Evolutionary conservation across 2,888 invertebrate species (phyloP).

Genomic region (Pomacea canaliculata): DNA sequence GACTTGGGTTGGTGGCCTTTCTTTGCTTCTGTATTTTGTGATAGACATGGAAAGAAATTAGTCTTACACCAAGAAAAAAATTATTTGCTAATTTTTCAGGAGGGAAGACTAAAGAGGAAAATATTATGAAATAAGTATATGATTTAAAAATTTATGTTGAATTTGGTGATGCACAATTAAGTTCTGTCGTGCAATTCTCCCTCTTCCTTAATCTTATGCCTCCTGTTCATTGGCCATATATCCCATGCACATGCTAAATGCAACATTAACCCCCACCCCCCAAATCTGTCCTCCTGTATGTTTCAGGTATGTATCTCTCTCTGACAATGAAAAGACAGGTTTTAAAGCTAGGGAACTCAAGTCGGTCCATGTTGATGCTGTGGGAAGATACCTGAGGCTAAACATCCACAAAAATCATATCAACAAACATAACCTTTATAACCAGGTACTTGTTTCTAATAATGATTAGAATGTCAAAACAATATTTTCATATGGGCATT

Average conservation of each 20-base stretch:
- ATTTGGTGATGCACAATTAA: too few relatives aligned
- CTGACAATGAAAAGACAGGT: conserved; percentile 83
- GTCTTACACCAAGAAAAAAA: too few relatives aligned
- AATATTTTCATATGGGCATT: neutral
- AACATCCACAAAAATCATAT: conserved; percentile 86
- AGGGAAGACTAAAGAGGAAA: too few relatives aligned
- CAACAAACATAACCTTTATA: conserved; percentile 83
- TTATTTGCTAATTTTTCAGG: too few relatives aligned
- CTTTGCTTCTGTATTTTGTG: neutral
- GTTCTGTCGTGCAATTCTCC: too few relatives aligned
- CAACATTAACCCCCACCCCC: too few relatives aligned
- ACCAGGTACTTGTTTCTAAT: conserved; percentile 78
- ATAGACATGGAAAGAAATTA: neutral
- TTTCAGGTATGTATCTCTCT: conserved; percentile 80
- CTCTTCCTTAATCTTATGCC: too few relatives aligned
- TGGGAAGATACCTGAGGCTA: conserved; percentile 84
- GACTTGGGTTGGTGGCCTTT: conserved; percentile 67
- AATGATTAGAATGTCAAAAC: neutral
- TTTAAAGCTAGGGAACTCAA: conserved; percentile 87
- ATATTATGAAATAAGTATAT: too few relatives aligned
- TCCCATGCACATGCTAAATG: too few relatives aligned
- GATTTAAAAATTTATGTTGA: too few relatives aligned
- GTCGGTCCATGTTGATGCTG: conserved; percentile 84
- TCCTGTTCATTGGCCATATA: too few relatives aligned
- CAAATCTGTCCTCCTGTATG: neutral